phyloP scores from a whole-genome alignment of 2,113 vertebrate genomes.

The Tor tambroides region DNA sequence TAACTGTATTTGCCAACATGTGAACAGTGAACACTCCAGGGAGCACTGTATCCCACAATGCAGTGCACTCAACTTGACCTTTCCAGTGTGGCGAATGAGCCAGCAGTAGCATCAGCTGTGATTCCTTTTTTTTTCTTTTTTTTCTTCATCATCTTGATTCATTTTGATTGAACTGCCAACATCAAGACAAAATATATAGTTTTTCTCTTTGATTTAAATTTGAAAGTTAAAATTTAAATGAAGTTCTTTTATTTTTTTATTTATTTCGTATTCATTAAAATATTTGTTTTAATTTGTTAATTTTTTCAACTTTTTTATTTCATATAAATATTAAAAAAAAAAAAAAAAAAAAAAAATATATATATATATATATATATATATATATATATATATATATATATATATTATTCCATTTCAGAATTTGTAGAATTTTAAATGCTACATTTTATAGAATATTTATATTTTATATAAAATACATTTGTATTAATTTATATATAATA shows the following conservation, averaged over 20 bases:
- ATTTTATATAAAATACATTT: no score
- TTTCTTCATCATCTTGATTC: neutral
- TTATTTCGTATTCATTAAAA: neutral
- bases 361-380: no score
- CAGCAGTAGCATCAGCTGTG: neutral
- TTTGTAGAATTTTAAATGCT: no score
- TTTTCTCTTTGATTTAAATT: neutral
- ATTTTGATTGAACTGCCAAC: neutral
- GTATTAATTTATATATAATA: no score
- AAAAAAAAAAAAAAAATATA: no score
- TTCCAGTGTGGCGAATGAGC: neutral
- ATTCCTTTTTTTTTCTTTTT: neutral
- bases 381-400: no score
- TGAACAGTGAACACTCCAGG: neutral
- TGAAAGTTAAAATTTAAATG: no score
- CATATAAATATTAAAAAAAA: no score
- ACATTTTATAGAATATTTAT: no score
- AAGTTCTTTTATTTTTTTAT: no score
- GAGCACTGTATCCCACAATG: neutral
- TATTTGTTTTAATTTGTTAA: neutral
- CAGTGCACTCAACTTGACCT: neutral
- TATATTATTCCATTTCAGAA: no score
- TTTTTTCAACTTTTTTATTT: no score
- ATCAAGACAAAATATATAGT: neutral
- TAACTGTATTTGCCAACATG: neutral